Evolutionary conservation across 2,888 invertebrate genomes (phyloP), one percentile per base, ranked within the genome.

Genomic region (Chymomyza procnemis): DNA sequence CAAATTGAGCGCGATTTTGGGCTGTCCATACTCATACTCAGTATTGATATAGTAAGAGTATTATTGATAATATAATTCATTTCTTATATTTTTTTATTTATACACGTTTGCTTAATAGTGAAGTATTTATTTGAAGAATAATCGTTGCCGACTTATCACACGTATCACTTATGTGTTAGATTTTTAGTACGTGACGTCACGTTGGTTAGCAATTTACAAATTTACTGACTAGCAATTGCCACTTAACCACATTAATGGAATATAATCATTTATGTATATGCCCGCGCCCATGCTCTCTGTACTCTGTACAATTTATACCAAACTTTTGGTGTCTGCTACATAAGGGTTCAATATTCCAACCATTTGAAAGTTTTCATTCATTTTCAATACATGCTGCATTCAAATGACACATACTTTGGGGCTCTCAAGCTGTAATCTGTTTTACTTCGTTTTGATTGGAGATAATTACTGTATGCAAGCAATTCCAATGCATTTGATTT

Each of bases 181-280:
- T 72, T 72, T 61, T 34, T 12, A 46, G 41, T 57, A 72, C 73
- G 64, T 65, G 72, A 72, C 72, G 72, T 72, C 72, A 72, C 55
- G 46, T 50, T 46, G 18, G 2, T 46, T 46, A 52, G 21, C 63
- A 5, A 26, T n/a, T 46, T 41, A 8, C n/a, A 59, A 5, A 26
- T n/a, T 46, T 41, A 8, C n/a, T 60, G 59, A 50, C 46, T 41
- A 22, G 61, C 61, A 62, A n/a, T 19, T 50, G 50, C 6, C 50
- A 50, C 50, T 50, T 19, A 19, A 50, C 4, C 26, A 19, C 19
- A 1, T 50, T 18, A 50, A 14, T 50, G 14, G 14, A 50, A 50
- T 9, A 4, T 19, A 50, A 50, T n/a, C 16, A 47, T 1, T 47
- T n/a, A 16, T n/a, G n/a, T n/a, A n/a, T 47, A 14, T 14, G 14